phyloP scores from a whole-genome alignment of 2,888 invertebrate species.

The Oscheius sp. region DNA sequence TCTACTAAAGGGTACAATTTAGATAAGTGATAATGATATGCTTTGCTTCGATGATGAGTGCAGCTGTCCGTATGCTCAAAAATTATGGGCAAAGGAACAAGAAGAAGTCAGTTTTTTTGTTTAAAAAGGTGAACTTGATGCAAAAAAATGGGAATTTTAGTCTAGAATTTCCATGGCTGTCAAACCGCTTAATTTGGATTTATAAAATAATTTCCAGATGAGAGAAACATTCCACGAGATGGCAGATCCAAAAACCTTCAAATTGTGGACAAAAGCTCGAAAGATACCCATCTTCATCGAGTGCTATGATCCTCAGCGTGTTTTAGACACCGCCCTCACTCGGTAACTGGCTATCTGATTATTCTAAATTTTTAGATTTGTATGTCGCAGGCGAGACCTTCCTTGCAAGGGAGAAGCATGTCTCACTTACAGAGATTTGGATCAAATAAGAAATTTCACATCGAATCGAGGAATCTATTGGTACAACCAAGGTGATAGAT shows the following conservation, averaged over 20 bases:
- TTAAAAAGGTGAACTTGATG: too few species aligned
- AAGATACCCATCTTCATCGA: neutral
- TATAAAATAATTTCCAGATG: too few species aligned
- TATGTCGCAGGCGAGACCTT: constrained; percentile 31
- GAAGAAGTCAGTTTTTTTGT: too few species aligned
- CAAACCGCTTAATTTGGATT: too few species aligned
- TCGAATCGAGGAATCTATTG: neutral
- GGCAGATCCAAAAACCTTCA: neutral
- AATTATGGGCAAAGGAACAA: neutral
- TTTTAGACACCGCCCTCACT: constrained; percentile 8
- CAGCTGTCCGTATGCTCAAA: neutral
- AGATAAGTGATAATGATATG: neutral
- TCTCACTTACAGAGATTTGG: constrained; percentile 28
- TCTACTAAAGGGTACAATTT: too few species aligned
- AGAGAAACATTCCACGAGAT: neutral
- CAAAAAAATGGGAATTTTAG: too few species aligned
- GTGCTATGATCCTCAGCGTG: neutral
- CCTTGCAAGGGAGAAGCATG: constrained; percentile 32
- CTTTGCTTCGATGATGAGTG: constrained; percentile 7
- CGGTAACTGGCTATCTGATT: too few species aligned
- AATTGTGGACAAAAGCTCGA: neutral
- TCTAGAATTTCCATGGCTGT: too few species aligned
- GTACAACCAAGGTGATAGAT: neutral
- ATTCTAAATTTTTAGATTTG: constrained; percentile 27
- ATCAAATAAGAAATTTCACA: constrained; percentile 27